Base-by-base conservation (phyloP, 2,797 vertebrate genomes). In the Alfaro cultratus region DNA sequence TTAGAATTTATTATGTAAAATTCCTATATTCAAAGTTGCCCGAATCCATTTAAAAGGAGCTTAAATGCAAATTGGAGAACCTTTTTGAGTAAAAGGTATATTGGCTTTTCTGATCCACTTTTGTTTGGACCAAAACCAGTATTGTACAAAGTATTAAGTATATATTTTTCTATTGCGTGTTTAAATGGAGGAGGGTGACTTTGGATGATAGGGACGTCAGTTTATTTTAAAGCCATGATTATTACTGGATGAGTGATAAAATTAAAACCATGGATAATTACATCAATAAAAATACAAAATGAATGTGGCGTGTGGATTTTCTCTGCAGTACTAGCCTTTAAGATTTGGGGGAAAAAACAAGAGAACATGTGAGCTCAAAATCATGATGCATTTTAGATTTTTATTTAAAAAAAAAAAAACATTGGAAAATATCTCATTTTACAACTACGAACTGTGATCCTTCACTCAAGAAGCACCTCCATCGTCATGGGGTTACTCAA, bases 71-170 rank as follows among this genome's bases (percentile, higher is more conserved):
- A 99, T 99, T 99, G 98, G 98, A 96, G 96, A 97, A 97, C 98
- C 97, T 99, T 99, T 51, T 99, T 96, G 99, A 96, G 95, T 95
- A 95, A 96, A 72, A 97, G 97, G 97, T 98, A 97, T 99, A 99
- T 99, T 99, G 98, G 98, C 98, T 98, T 99, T 99, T 99, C 97
- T 99, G 98, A 99, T 99, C 98, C 98, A 99, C 98, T 99, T 99
- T 99, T 99, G 97, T 99, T 99, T 99, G 98, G 98, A 99, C 98
- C 98, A 99, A 99, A 99, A 98, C 97, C 98, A 99, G 98, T 99
- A 98, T 99, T 99, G 99, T 99, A 99, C 97, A 99, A 99, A 99
- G 97, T 98, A 97, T 98, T 99, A 98, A 99, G 97, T 99, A 99
- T 99, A 99, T 99, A 99, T 99, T 99, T 99, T 99, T 99, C 97